Base-by-base conservation (phyloP, 2,888 invertebrate species). In the Chrysomela aeneicollis region DNA sequence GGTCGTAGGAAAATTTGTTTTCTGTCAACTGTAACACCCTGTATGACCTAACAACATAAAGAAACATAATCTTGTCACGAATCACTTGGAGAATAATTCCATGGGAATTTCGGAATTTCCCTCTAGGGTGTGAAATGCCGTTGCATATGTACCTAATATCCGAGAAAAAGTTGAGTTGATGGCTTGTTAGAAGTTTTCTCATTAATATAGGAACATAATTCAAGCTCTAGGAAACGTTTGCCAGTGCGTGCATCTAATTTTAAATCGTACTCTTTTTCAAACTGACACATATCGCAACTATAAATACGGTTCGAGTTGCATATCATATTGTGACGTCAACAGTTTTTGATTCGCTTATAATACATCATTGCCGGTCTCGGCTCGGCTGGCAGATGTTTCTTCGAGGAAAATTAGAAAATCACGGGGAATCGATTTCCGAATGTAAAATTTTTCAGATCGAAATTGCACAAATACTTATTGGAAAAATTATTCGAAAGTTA, bases 251-350 rank as follows among this genome's bases (percentile, higher is more conserved):
- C 50, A 57, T 69, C 72, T 73, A 73, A 70, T 71, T 62, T 71
- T 73, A 72, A 71, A 68, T 60, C 57, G 58, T 68, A 68, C 70
- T 68, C 71, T 72, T 72, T 70, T 71, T 67, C 71, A 73, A 35
- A 35, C 42, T 42, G 68, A 67, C 71, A 72, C 70, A 73, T 71
- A 71, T 74, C 66, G 71, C 66, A 49, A 66, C 71, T 72, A 74
- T 73, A 71, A 74, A 74, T 74, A 74, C 71, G 66, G 70, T 64
- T 71, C 67, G 66, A 71, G 70, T 73, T 74, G 74, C 74, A 74
- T 71, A 73, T 73, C 71, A 68, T 69, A 69, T 67, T 50, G 58
- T 73, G 73, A 73, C 73, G 73, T 73, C 72, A 72, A 67, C 57
- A 17, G 46, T 42, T 35, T 35, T 8, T n/a, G 42, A 42, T 55